Conservation (phyloP, 2,797 vertebrate species). For the Hydrophis major region DNA sequence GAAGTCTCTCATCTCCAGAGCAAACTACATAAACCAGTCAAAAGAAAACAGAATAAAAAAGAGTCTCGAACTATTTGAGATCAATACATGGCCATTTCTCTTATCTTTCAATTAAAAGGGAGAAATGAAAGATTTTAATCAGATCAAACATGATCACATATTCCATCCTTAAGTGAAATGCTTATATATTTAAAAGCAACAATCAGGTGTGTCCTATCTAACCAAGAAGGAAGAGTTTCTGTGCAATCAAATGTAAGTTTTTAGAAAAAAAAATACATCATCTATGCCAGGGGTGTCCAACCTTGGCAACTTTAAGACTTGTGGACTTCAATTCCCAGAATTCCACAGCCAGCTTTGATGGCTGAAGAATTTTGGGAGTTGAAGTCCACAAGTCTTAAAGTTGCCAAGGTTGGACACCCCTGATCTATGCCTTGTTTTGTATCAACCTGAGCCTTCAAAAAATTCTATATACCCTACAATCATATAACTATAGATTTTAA, state of each 20-base stretch:
- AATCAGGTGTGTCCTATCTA: conserved; percentile 29
- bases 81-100: background rate
- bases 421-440: background rate
- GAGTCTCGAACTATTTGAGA: background rate
- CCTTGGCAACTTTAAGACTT: too few species aligned
- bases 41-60: background rate
- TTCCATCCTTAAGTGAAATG: background rate
- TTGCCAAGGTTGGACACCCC: too few species aligned
- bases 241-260: conserved; percentile 8
- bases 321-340: too few species aligned
- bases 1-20: conserved; percentile 96
- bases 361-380: too few species aligned
- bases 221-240: conserved; percentile 23
- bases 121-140: conserved; percentile 1
- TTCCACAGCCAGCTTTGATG: too few species aligned
- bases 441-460: background rate
- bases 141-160: background rate
- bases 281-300: background rate
- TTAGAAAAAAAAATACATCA: background rate
- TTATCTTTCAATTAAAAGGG: background rate
- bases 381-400: too few species aligned
- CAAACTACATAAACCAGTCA: conserved; percentile 75
- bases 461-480: conserved; percentile 20
- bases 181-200: conserved; percentile 14
- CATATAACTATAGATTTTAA: background rate